Base-by-base conservation (phyloP, 92 coral and sea anemone species). In the Phenganax marumi region DNA sequence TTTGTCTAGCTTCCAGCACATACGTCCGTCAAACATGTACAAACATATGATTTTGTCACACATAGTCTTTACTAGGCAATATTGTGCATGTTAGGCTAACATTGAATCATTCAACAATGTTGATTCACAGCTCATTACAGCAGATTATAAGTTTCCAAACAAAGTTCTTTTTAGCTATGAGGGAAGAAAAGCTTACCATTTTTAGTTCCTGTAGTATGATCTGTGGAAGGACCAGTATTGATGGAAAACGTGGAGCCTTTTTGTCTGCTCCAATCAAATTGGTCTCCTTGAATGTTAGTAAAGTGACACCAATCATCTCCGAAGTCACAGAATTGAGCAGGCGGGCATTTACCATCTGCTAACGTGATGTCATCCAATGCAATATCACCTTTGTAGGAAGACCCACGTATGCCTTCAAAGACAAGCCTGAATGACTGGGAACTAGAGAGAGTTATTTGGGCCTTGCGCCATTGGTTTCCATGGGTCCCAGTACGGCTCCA, bases 401-500 rank as follows among this genome's bases (percentile, higher is more conserved):
- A 54, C 7, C 98, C 98, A 10, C 97, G 89, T 14, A 87, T 72
- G 0, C 97, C 98, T 77, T 95, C 98, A 64, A 95, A 95, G 7
- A 90, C 47, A 21, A 95, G 80, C 54, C 88, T 83, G 88, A 95
- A 92, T 4, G 89, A 84, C 49, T 80, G 91, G 84, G 85, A 90
- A 62, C 98, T 94, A 78, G 93, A 85, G 79, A 95, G 85, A 57
- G 90, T 88, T 8, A 91, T 89, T 69, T 89, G 96, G 9, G 91
- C 92, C 24, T 92, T 91, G 51, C 97, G 97, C 98, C 98, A 95
- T 49, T 76, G 83, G 89, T 95, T 95, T 54, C 98, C 93, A 70
- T 95, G 98, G 22, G 98, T 95, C 47, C 98, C 98, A 50, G 84
- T 77, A 23, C 98, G 93, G 69, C 89, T 82, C 98, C 97, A 95